Evolutionary conservation across 2,797 vertebrate species (phyloP), one percentile per base, ranked within the genome.

Genomic region (Galago senegalensis): DNA sequence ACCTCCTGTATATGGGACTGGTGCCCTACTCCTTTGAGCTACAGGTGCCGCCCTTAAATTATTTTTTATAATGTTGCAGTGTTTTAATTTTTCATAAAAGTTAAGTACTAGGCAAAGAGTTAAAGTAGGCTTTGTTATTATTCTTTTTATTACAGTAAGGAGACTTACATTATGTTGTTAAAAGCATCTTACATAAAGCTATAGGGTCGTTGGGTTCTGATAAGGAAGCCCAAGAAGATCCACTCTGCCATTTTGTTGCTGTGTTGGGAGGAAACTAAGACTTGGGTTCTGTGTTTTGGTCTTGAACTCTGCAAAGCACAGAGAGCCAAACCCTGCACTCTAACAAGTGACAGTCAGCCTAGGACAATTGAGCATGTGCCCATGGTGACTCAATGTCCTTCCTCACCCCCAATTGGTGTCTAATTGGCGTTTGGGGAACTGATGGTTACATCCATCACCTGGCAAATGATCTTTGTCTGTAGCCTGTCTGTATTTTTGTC

Each of bases 1-100:
- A 43, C 40, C 40, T 43, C 40, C 7, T 43, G 40, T 43, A 43
- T 43, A 43, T 43, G 5, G 40, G 6, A 43, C 40, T 43, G 40
- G 40, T 43, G 40, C 40, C 40, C 40, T 43, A 43, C 40, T 43
- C 7, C 40, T 43, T 43, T 43, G 40, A 43, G 40, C 40, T 7
- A 43, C 40, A 43, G 7, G 40, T 43, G 40, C 40, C 40, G 7
- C 7, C 40, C 7, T 43, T 43, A 43, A 43, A 56, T 53, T 46
- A 60, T 79, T n/a, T 93, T 92, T 70, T 81, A 29, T 58, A 72
- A 73, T 63, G 29, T 72, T 82, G 63, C 0, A 23, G 56, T 23
- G 5, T 76, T 87, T 89, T 25, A 85, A 72, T 40, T 67, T 97
- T 58, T 67, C 83, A 60, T 61, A 60, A 70, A 95, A 86, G 69